These are phyloP conservation scores for Beris morrisii DNA, from an alignment of 2,888 invertebrate species.

Conservation along the genomic window DNA sequence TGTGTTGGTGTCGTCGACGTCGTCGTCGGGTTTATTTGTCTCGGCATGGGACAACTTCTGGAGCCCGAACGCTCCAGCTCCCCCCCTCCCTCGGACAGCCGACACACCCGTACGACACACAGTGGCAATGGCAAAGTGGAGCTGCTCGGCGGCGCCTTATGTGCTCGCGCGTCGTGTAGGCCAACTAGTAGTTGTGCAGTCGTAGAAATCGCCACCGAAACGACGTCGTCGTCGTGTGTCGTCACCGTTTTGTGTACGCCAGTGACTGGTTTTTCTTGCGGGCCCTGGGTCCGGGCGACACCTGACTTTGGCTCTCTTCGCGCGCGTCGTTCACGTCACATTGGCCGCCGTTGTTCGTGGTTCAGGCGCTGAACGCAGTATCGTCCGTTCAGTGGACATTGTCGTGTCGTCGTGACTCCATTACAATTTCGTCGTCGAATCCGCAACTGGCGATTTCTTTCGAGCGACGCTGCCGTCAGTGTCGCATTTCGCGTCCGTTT, in stretches of 20 bases:
- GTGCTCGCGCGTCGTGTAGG: constrained; percentile 6
- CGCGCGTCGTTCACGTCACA: constrained; percentile 21
- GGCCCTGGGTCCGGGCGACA: constrained; percentile 35
- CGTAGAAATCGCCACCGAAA: constrained; percentile 26
- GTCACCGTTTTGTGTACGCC: constrained; percentile 17
- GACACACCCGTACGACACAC: constrained; percentile 6
- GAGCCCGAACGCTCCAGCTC: constrained; percentile 5
- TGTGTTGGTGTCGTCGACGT: constrained; percentile 14
- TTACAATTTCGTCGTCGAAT: background rate
- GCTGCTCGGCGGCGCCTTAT: constrained; percentile 1
- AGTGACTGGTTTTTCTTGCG: too few species aligned
- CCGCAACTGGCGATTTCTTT: constrained; percentile 12
- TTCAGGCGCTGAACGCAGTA: constrained; percentile 35
- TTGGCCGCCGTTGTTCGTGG: constrained; percentile 20
- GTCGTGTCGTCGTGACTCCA: constrained; percentile 20
- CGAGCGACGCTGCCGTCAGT: constrained; percentile 20
- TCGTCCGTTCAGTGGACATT: constrained; percentile 40
- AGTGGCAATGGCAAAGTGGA: constrained; percentile 23
- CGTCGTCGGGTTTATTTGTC: constrained; percentile 19
- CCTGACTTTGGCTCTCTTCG: constrained; percentile 38
- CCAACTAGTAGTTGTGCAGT: constrained; percentile 16
- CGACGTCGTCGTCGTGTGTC: constrained; percentile 22
- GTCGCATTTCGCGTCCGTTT: background rate
- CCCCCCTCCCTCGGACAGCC: background rate
- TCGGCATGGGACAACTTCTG: constrained; percentile 8